Conservation (phyloP, 2,113 vertebrate species). For the Python bivittatus region DNA sequence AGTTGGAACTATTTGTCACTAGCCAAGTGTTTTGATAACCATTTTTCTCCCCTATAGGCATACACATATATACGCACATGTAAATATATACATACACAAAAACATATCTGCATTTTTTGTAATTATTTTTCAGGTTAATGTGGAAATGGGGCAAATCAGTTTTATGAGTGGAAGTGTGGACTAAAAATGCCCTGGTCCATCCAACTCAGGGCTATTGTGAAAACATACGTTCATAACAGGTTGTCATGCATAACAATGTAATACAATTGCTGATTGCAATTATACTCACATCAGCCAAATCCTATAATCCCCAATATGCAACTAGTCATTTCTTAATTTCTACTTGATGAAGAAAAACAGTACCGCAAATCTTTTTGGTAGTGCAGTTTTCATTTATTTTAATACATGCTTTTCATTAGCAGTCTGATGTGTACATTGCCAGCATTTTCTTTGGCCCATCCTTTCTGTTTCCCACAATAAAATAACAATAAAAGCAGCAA, state of each 20-base stretch:
- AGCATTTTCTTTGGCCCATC: constrained; percentile 11
- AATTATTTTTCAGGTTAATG: not conserved
- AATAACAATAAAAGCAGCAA: not conserved
- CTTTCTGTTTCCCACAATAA: constrained; percentile 5
- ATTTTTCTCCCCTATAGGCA: too few species aligned
- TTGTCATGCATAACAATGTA: not conserved
- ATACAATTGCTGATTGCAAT: not conserved
- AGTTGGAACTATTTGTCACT: not conserved
- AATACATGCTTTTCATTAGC: not conserved
- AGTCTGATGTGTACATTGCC: not conserved
- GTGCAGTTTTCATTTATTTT: constrained; percentile 17
- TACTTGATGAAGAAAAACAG: not conserved
- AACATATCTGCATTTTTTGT: too few species aligned
- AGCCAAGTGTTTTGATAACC: not conserved
- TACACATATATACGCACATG: too few species aligned
- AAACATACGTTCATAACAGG: not conserved
- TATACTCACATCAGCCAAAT: constrained; percentile 1
- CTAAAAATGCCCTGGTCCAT: not conserved
- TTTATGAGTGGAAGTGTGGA: not conserved
- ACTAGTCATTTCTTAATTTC: constrained; percentile 19
- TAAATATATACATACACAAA: too few species aligned
- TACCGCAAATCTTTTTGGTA: not conserved
- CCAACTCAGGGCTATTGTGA: not conserved
- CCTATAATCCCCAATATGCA: not conserved
- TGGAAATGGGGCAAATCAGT: not conserved